A percentile compares a stretch with the other conserved stretches of the same genome.
Evolutionary conservation across 2,888 invertebrate species (phyloP).

Genomic region (Hybos culiciformis): DNA sequence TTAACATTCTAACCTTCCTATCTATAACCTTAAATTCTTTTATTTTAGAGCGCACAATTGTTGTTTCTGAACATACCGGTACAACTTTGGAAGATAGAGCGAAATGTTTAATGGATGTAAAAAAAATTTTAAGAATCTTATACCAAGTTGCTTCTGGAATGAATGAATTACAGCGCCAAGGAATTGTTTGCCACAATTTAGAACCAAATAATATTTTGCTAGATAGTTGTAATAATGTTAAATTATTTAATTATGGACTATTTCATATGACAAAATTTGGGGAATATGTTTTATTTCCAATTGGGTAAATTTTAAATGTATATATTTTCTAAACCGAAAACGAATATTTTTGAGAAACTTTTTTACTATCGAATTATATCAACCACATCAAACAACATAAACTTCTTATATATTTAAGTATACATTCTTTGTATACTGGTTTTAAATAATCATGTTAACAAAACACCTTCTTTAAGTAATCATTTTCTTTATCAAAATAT

Average conservation of each 20-base stretch:
- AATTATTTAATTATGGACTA: conserved; percentile 86
- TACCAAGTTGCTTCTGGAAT: conserved; percentile 62
- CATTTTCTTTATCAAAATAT: no score
- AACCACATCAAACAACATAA: no score
- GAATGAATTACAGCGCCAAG: conserved; percentile 52
- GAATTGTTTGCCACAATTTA: conserved; percentile 66
- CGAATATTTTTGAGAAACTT: no score
- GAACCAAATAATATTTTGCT: conserved; percentile 71
- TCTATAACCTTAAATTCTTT: background rate
- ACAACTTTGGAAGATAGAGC: conserved; percentile 45
- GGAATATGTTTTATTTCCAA: conserved; percentile 77
- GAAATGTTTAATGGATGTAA: conserved; percentile 36
- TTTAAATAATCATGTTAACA: no score
- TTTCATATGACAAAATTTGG: conserved; percentile 83
- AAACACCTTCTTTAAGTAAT: no score
- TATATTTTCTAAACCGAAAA: background rate
- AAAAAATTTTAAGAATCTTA: conserved; percentile 47
- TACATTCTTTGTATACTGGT: no score
- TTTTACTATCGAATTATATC: no score
- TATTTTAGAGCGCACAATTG: conserved; percentile 61
- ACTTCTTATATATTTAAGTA: no score
- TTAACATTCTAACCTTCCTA: no score
- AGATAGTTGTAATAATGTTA: conserved; percentile 55
- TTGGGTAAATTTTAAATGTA: conserved; percentile 44
- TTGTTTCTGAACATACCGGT: conserved; percentile 68